Base-by-base conservation (phyloP, 1,140 invertebrate genomes). In the Contarinia nasturtii region DNA sequence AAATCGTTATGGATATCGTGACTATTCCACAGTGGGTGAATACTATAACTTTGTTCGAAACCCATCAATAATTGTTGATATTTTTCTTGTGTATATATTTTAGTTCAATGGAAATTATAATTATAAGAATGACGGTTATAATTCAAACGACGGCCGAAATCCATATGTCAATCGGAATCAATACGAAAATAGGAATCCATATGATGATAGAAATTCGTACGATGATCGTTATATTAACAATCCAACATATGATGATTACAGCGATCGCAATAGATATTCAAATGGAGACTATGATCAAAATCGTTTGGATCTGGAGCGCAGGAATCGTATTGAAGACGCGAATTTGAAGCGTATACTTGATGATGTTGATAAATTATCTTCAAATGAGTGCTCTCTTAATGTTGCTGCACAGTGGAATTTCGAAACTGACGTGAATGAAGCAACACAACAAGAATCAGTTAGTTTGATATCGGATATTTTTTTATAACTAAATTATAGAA, bases 401-500 rank as follows among this genome's bases (percentile, higher is more conserved):
- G 83, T 88, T 22, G 77, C 74, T 0, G 80, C 84, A 1, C 83
- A 87, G 54, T 89, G 86, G 86, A 77, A 80, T 57, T 89, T 85
- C 60, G 84, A 88, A 64, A 88, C 85, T 1, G 80, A 88, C 59
- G 80, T 88, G 5, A 87, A 85, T 58, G 80, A 84, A 60, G 74
- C 69, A 45, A 86, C 81, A 1, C 83, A 87, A 64, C 64, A 81
- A 49, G 75, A 79, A 61, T 85, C 85, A 61, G 86, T 88, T 63
- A 82, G 80, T 77, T 48, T 17, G 15, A 38, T 12, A 5, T n/a
- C 14, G 3, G 12, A 38, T 5, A n/a, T 5, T 38, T 5, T 38
- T 5, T 38, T 38, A 7, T 38, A 7, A 38, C 36, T 5, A 17
- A 38, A 38, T 38, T 38, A 38, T n/a, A n/a, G 3, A 14, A 5